A percentile compares a stretch with the other conserved stretches of the same genome.
These are phyloP conservation scores for Polydrusus cervinus DNA, from an alignment of 2,888 invertebrate genomes.

Conservation along the genomic window DNA sequence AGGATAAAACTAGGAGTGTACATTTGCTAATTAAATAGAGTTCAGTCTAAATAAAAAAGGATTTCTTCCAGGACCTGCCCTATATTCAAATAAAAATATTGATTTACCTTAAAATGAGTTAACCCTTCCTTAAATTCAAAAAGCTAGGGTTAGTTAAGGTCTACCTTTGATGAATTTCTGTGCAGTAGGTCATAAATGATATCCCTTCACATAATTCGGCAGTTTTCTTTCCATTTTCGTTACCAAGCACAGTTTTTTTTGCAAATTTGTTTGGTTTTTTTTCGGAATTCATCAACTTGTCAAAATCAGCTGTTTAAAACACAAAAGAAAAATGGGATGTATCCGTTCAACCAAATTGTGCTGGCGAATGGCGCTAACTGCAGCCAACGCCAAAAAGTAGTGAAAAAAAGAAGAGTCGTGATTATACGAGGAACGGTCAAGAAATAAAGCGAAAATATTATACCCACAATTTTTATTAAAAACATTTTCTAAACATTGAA, in stretches of 20 bases:
- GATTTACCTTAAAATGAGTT: conserved; percentile 38
- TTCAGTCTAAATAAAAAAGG: conserved; percentile 34
- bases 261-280: conserved; percentile 16
- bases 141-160: not conserved
- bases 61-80: conserved; percentile 41
- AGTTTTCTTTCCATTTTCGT: not conserved
- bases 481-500: conserved; percentile 39
- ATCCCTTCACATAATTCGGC: not conserved
- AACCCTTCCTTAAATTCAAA: not conserved
- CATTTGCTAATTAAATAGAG: conserved; percentile 37
- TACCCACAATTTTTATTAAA: conserved; percentile 32
- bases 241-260: not conserved
- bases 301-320: conserved; percentile 30
- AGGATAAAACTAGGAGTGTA: conserved; percentile 30
- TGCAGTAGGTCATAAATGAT: no score
- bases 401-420: no score
- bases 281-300: not conserved
- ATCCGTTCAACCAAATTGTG: no score
- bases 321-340: no score
- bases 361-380: no score
- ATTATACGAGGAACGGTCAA: not conserved
- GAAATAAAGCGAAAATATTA: not conserved
- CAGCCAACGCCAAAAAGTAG: no score
- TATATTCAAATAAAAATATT: conserved; percentile 49
- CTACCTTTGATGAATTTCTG: conserved; percentile 2